Conservation (phyloP, 1,140 invertebrate species). For the Eupeodes corollae region DNA sequence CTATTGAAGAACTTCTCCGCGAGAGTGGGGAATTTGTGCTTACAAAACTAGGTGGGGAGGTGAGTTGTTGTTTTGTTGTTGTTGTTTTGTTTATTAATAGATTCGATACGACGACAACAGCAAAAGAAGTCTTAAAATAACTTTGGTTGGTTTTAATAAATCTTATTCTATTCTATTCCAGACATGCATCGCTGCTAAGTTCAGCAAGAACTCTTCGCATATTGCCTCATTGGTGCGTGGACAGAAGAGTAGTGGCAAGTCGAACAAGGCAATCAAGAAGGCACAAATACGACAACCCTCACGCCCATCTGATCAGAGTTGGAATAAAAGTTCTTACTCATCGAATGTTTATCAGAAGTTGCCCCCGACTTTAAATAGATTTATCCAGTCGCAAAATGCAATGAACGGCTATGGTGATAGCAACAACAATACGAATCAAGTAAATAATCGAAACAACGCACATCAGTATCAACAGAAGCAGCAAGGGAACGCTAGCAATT, state of each 20-base stretch:
- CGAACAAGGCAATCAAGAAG: not conserved
- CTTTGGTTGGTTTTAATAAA: not conserved
- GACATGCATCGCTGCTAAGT: slow-evolving; percentile 17
- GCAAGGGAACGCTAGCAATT: not conserved
- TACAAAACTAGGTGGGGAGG: slow-evolving; percentile 9
- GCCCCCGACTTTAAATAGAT: too few species aligned
- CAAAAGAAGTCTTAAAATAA: slow-evolving; percentile 1
- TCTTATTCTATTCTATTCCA: slow-evolving; percentile 5
- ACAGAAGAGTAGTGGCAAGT: slow-evolving; percentile 12
- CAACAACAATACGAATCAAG: slow-evolving; percentile 8
- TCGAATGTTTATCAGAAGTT: slow-evolving; percentile 6
- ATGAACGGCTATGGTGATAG: not conserved
- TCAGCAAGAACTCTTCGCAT: slow-evolving; percentile 20
- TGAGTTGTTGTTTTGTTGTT: slow-evolving; percentile 10
- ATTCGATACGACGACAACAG: not conserved
- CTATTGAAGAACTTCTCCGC: slow-evolving; percentile 13
- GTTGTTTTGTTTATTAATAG: not conserved
- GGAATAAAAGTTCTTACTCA: slow-evolving; percentile 6
- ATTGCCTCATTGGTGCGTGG: slow-evolving; percentile 21
- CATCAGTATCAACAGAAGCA: not conserved
- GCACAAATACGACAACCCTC: slow-evolving; percentile 7
- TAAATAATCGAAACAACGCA: slow-evolving; percentile 1
- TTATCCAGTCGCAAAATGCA: too few species aligned
- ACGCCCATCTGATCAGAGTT: slow-evolving; percentile 5
- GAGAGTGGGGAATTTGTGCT: slow-evolving; percentile 19